These are phyloP conservation scores for Platycercus adscitus DNA, from an alignment of 2,113 vertebrate species.

Conservation along the genomic window DNA sequence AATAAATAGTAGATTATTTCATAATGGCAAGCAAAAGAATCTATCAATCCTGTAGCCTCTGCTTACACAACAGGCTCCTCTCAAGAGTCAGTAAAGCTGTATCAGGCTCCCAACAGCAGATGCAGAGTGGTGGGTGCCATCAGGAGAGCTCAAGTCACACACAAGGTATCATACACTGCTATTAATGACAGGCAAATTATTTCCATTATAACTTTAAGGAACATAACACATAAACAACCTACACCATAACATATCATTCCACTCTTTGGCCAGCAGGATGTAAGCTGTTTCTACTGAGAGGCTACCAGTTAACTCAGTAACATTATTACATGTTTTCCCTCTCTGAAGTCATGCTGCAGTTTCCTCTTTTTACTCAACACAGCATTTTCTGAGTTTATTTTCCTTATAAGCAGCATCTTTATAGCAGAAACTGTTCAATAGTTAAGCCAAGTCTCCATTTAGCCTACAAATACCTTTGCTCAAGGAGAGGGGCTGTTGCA, in stretches of 20 bases:
- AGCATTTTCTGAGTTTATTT: not conserved
- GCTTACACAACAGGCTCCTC: not conserved
- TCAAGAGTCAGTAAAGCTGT: not conserved
- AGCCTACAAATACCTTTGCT: not conserved
- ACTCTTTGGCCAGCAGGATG: not conserved
- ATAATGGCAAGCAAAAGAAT: not conserved
- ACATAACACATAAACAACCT: not conserved
- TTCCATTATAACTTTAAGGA: not conserved
- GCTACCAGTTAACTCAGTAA: not conserved
- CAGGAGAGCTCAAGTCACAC: not conserved
- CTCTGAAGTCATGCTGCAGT: not conserved
- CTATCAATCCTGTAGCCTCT: not conserved
- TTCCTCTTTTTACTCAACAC: not conserved
- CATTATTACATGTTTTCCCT: rapidly evolving
- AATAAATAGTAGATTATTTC: not conserved
- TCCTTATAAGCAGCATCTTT: not conserved
- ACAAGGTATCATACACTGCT: not conserved
- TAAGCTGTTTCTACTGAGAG: not conserved
- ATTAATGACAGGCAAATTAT: not conserved
- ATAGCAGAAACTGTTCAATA: not conserved
- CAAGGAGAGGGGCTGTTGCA: not conserved
- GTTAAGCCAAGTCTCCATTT: not conserved
- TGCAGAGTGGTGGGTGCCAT: not conserved
- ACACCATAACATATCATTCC: not conserved
- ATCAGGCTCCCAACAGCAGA: not conserved